Base-by-base conservation (phyloP, 2,797 vertebrate species). In the Harpagifer antarcticus region DNA sequence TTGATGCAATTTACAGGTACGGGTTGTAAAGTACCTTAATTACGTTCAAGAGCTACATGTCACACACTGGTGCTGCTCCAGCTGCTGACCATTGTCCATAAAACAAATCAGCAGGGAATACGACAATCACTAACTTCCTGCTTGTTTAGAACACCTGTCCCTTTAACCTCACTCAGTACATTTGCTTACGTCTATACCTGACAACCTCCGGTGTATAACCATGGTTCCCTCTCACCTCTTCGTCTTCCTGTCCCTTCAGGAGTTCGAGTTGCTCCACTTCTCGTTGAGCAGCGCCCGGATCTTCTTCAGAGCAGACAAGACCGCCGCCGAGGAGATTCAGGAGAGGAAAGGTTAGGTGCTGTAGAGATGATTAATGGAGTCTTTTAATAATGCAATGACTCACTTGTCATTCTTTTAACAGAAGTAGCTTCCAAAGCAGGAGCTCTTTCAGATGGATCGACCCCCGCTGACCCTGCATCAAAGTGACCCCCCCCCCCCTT, bases 301-400 rank as follows among this genome's bases (percentile, higher is more conserved):
- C 85, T 99, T 99, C 96, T 99, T 99, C 92, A 95, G 98, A 92
- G 98, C 98, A 5, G 98, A 99, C 90, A 98, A 99, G 94, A 99
- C 98, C 3, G 98, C 98, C 5, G 98, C 97, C 19, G 98, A 99
- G 92, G 98, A 99, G 94, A 99, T 88, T 53, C 97, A 96, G 84
- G 98, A 99, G 83, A 98, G 97, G 93, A 99, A 97, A 92, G 96
- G 94, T 95, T 49, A 53, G 94, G 87, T 12, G 19, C 3, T 17
- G 42, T 7, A 31, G 17, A 43, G 42, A 43, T 72, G 45, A 59
- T 72, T 65, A 68, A 74, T 80, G 16, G 16, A 37, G 49, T 31
- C n/a, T 74, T 74, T 87, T 8, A 86, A 88, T 83, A 59, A 83
- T 84, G 40, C 33, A 87, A 43, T 74, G 27, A 68, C 20, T 65